Conservation (phyloP, 1,140 invertebrate genomes). For the Pararge aegeria region DNA sequence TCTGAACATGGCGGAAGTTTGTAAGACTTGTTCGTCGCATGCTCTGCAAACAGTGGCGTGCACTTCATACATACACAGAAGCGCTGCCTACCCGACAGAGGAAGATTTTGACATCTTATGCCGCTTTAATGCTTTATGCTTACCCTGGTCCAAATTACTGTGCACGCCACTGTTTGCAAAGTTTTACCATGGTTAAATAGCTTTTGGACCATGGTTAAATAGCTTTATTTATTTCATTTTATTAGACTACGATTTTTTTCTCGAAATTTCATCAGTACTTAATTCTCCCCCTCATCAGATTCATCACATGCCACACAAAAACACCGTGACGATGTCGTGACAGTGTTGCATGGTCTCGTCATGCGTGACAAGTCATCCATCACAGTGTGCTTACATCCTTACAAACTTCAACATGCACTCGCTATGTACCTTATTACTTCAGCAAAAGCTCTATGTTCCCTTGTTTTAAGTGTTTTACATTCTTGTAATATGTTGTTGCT, state of each 20-base stretch:
- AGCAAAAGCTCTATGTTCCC: not conserved
- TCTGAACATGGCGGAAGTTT: too few species aligned
- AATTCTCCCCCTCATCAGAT: slow-evolving; percentile 36
- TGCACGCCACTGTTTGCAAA: too few species aligned
- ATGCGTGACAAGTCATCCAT: slow-evolving; percentile 63
- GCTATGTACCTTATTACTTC: slow-evolving; percentile 15
- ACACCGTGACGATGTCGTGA: slow-evolving; percentile 47
- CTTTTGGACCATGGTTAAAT: too few species aligned
- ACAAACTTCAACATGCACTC: slow-evolving; percentile 27
- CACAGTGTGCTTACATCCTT: slow-evolving; percentile 50
- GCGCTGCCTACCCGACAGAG: too few species aligned
- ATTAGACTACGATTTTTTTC: not conserved
- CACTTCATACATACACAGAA: too few species aligned
- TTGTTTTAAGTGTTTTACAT: not conserved
- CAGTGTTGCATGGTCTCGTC: slow-evolving; percentile 30
- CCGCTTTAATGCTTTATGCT: too few species aligned
- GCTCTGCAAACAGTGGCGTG: too few species aligned
- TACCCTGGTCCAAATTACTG: too few species aligned
- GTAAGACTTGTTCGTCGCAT: too few species aligned
- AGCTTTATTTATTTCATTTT: too few species aligned
- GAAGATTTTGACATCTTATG: too few species aligned
- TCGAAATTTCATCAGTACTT: slow-evolving; percentile 3
- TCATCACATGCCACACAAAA: slow-evolving; percentile 53
- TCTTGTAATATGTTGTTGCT: not conserved
- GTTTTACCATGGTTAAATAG: too few species aligned